Evolutionary conservation across 2,888 invertebrate genomes (phyloP), one percentile per base, ranked within the genome.

Genomic region (Fabriciana adippe): DNA sequence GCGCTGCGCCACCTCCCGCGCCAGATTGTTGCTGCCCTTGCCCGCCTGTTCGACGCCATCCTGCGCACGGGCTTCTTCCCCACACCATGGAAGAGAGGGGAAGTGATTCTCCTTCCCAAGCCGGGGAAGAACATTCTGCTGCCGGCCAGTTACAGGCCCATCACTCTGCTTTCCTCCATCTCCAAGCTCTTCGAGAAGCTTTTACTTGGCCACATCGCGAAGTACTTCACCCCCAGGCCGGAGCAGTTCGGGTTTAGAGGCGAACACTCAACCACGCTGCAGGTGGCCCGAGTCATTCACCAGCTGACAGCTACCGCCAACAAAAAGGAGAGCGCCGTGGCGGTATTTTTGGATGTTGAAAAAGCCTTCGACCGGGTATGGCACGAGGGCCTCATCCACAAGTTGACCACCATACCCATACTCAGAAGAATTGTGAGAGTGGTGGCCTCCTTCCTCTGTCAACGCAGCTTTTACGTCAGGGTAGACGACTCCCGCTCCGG

Each of bases 321-420:
- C 6, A 53, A 18, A 8, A 53, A 53, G 16, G 53, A 53, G n/a
- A 48, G 15, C 48, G 14, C 48, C 50, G n/a, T 50, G 15, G 50
- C 50, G 15, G 50, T 14, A 4, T n/a, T 50, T 3, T 15, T 50
- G 4, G 13, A 50, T 1, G n/a, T 50, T 4, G 50, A 50, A 2
- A 50, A 31, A 3, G 31, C 31, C 5, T 31, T 31, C 31, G 31
- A 31, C 31, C 31, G 53, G 2, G 78, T 82, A 1, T 79, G 80
- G 80, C 79, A 81, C 62, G 59, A 64, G 1, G 78, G 81, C 4
- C 74, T 81, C 2, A 13, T 79, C 0, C 74, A 65, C 66, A 81
- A 80, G 53, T 57, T 79, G 18, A 16, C 71, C 0, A 53, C 14
- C 4, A 50, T 65, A 15, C 75, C 74, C 4, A 50, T 65, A 15